Evolutionary conservation across 2,888 invertebrate genomes (phyloP), one percentile per base, ranked within the genome.

Genomic region (Torymus texanus): DNA sequence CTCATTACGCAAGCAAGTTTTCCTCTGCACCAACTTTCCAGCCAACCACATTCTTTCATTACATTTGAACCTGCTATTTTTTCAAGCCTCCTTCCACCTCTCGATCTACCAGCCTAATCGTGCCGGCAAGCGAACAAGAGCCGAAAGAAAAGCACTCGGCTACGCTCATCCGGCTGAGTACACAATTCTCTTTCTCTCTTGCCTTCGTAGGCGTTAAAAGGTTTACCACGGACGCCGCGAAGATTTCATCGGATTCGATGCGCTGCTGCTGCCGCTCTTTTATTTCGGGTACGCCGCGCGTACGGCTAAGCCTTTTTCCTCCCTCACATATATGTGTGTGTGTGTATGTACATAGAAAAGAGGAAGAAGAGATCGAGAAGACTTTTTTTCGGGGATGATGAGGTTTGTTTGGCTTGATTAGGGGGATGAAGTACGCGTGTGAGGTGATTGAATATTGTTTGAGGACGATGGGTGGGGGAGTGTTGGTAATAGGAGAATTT

Each of bases 191-290:
- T 53, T 62, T n/a, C 21, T 3, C 62, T 29, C n/a, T 2, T 13
- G 2, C 11, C 14, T n/a, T 16, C 50, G 59, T 24, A 24, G n/a
- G 68, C 62, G 67, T 68, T 75, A 68, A 75, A 68, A 68, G 68
- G 67, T 75, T 75, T 74, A 74, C 62, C 74, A 16, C 18, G n/a
- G n/a, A 61, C 51, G n/a, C 55, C 58, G 56, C 67, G 59, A 79
- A 80, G 82, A 82, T 83, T 83, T 81, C 72, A 65, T 79, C 58
- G 82, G 71, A 81, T 67, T 66, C 63, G 62, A 56, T 78, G 55
- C 71, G 75, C 58, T 55, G 41, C 63, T 50, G 21, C 24, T 12
- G 55, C 67, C 56, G 53, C 24, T 70, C 18, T 41, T 58, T 65
- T 65, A 12, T 51, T 29, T 65, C 12, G 50, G 14, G 5, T 5